Evolutionary conservation across 2,888 invertebrate genomes (phyloP).

Genomic region (Drosophila melanocephala): DNA sequence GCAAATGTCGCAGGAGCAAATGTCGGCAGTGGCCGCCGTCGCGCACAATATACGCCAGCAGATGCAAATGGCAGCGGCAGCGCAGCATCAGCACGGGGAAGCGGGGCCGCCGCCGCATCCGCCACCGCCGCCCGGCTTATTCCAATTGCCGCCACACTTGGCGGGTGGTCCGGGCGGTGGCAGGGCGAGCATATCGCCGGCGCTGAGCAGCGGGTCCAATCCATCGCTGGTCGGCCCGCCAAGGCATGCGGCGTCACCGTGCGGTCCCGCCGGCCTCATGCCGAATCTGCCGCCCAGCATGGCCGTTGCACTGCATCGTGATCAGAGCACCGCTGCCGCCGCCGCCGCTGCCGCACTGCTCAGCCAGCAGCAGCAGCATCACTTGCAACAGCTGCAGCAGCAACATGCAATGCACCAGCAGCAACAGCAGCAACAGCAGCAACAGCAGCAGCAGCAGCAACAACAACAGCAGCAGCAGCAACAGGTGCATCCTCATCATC

Average conservation of each 20-base stretch:
- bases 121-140: slow-evolving; percentile 85
- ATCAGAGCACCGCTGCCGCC: slow-evolving; percentile 73
- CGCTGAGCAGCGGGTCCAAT: slow-evolving; percentile 84
- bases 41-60: slow-evolving; percentile 94
- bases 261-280: slow-evolving; percentile 77
- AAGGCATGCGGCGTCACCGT: slow-evolving; percentile 80
- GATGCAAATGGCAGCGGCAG: slow-evolving; percentile 90
- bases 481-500: slow-evolving; percentile 51
- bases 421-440: slow-evolving; percentile 58
- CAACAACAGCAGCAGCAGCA: slow-evolving; percentile 43
- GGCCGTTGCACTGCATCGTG: slow-evolving; percentile 82
- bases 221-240: slow-evolving; percentile 73
- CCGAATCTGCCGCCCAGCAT: slow-evolving; percentile 82
- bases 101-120: slow-evolving; percentile 68
- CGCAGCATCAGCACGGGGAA: slow-evolving; percentile 83
- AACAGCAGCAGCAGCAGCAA: slow-evolving; percentile 44
- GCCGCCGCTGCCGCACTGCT: slow-evolving; percentile 69
- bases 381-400: slow-evolving; percentile 76
- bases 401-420: slow-evolving; percentile 74
- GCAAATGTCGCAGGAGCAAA: slow-evolving; percentile 89
- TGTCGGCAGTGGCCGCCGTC: slow-evolving; percentile 94
- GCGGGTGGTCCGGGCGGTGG: slow-evolving; percentile 82
- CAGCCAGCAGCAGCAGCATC: slow-evolving; percentile 78
- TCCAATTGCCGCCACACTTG: slow-evolving; percentile 82
- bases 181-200: slow-evolving; percentile 85